phyloP scores from a whole-genome alignment of 2,888 invertebrate species.

The Mayetiola destructor region DNA sequence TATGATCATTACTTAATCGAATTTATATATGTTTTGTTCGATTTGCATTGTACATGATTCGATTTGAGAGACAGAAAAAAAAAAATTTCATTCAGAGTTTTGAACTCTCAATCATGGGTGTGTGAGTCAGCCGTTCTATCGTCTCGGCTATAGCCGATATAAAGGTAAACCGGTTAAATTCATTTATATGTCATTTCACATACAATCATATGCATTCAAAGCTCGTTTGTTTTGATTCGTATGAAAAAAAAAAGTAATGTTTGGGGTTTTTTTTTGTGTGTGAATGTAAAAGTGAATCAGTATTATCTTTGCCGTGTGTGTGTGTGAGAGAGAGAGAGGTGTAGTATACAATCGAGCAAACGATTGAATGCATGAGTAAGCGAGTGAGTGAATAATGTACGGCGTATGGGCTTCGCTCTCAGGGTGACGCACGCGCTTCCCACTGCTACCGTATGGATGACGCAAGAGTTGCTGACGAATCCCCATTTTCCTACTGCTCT shows the following conservation, averaged over 20 bases:
- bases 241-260: conserved; percentile 1
- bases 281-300: conserved; percentile 1
- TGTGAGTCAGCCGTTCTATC: conserved; percentile 5
- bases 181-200: conserved; percentile 2
- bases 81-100: background rate
- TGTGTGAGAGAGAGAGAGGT: background rate
- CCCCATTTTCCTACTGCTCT: background rate
- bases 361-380: too few relatives aligned
- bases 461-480: too few relatives aligned
- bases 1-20: conserved; percentile 2
- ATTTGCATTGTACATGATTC: conserved; percentile 5
- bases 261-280: conserved; percentile 3
- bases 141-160: background rate
- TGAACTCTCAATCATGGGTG: conserved; percentile 5
- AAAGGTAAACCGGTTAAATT: background rate
- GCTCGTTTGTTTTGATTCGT: conserved; percentile 5
- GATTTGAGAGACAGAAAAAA: background rate
- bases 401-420: too few relatives aligned
- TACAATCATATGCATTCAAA: conserved; percentile 5
- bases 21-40: conserved; percentile 3
- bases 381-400: too few relatives aligned
- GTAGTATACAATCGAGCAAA: background rate
- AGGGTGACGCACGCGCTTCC: too few relatives aligned
- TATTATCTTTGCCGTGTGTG: background rate
- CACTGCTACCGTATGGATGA: too few relatives aligned